Percentiles rank a stretch among this genome's conserved stretches.
phyloP scores from a whole-genome alignment of 2,888 invertebrate species.

The Smittia sp. region DNA sequence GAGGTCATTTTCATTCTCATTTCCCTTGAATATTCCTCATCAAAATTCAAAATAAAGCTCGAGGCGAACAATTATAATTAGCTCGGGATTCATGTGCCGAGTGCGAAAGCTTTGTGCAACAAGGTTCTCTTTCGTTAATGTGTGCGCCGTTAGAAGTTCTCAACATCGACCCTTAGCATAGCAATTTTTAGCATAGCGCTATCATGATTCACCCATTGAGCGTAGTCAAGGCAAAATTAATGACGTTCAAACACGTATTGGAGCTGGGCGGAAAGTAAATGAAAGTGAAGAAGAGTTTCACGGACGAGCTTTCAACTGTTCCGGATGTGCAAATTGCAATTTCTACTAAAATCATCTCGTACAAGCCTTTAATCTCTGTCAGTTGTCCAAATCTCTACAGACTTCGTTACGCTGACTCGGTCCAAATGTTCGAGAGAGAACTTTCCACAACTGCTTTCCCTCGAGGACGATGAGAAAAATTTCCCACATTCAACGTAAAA shows the following conservation, averaged over 20 bases:
- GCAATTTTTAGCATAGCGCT: neutral
- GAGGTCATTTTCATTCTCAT: neutral
- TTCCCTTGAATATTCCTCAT: too few relatives aligned
- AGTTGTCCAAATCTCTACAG: too few relatives aligned
- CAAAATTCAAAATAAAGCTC: neutral
- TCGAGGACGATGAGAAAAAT: too few relatives aligned
- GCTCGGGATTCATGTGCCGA: neutral
- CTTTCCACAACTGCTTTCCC: too few relatives aligned
- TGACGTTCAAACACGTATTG: conserved; percentile 18
- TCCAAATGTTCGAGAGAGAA: too few relatives aligned
- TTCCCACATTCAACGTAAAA: neutral
- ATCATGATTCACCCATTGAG: neutral
- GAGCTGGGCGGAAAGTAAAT: neutral
- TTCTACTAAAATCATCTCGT: too few relatives aligned
- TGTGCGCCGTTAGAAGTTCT: neutral
- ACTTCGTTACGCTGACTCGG: too few relatives aligned
- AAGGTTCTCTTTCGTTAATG: neutral
- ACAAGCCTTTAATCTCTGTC: too few relatives aligned
- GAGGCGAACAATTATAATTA: neutral
- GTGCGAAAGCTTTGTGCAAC: neutral
- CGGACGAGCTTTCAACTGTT: too few relatives aligned
- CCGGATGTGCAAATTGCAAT: too few relatives aligned
- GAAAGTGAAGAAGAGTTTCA: neutral
- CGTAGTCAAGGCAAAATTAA: neutral
- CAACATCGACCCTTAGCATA: neutral